Conservation (phyloP, 1,140 invertebrate species). For the Drosophila subpulchrella region DNA sequence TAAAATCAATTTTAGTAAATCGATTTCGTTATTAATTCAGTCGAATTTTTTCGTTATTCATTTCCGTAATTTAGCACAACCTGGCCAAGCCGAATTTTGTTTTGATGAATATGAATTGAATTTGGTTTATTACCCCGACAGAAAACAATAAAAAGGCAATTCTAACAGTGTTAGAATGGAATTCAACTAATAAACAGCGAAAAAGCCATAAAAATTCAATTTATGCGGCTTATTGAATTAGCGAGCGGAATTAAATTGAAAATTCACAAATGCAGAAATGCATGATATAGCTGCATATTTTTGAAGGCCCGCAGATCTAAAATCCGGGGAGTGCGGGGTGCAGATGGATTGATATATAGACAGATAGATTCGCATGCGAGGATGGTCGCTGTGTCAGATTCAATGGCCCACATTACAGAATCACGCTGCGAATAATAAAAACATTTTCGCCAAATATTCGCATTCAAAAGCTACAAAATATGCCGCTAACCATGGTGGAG, state of each 20-base stretch:
- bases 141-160: slow-evolving; percentile 26
- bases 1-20: slow-evolving; percentile 11
- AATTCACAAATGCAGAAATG: slow-evolving; percentile 39
- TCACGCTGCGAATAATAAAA: slow-evolving; percentile 69
- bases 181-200: slow-evolving; percentile 40
- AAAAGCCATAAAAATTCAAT: slow-evolving; percentile 48
- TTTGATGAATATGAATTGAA: slow-evolving; percentile 53
- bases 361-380: slow-evolving; percentile 34
- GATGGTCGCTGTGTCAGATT: slow-evolving; percentile 21
- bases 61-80: slow-evolving; percentile 13
- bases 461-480: slow-evolving; percentile 37
- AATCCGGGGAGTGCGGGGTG: neutral
- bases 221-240: slow-evolving; percentile 53
- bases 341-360: slow-evolving; percentile 41
- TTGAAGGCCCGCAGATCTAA: neutral
- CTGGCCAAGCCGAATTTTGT: slow-evolving; percentile 7
- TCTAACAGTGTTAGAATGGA: slow-evolving; percentile 36
- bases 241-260: slow-evolving; percentile 30
- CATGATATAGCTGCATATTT: slow-evolving; percentile 28
- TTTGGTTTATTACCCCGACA: slow-evolving; percentile 30
- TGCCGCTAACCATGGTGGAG: slow-evolving; percentile 2
- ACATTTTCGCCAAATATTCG: slow-evolving; percentile 71
- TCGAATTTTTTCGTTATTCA: neutral
- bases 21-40: slow-evolving; percentile 21
- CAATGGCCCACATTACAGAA: slow-evolving; percentile 66